A percentile compares a stretch with the other conserved stretches of the same genome.
phyloP scores from a whole-genome alignment of 2,888 invertebrate species.

The Hyposoter didymator region DNA sequence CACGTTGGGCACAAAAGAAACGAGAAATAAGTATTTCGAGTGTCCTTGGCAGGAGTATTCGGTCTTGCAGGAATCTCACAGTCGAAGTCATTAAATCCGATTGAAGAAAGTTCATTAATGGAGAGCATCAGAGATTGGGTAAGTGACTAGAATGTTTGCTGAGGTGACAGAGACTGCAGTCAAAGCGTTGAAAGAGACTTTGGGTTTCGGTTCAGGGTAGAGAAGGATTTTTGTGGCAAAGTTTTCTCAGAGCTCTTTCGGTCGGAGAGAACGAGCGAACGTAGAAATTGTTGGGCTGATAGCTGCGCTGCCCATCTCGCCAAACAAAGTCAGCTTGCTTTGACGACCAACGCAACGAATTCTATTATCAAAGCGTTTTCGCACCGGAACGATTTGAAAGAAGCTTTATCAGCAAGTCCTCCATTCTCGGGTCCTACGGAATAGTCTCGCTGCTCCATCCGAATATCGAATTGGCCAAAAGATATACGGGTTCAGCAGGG shows the following conservation, averaged over 20 bases:
- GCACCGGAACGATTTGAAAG: slow-evolving; percentile 28
- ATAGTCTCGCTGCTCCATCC: slow-evolving; percentile 43
- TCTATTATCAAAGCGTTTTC: slow-evolving; percentile 53
- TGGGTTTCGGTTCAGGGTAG: background rate
- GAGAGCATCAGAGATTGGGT: background rate
- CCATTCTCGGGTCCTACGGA: slow-evolving; percentile 24
- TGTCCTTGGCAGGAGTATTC: background rate
- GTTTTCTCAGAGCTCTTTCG: background rate
- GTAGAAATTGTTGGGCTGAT: background rate
- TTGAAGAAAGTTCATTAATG: slow-evolving; percentile 16
- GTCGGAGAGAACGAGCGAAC: background rate
- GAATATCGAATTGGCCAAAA: slow-evolving; percentile 40
- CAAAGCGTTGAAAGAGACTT: background rate
- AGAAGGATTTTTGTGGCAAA: background rate
- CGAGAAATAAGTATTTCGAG: background rate
- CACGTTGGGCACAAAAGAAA: background rate
- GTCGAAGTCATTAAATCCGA: background rate
- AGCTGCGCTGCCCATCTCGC: background rate
- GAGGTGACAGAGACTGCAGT: background rate
- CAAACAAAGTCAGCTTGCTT: slow-evolving; percentile 1
- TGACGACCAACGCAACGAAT: slow-evolving; percentile 37
- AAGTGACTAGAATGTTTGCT: background rate
- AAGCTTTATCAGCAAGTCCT: slow-evolving; percentile 61
- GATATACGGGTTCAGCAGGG: background rate
- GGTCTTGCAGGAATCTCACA: background rate